Base-by-base conservation (phyloP, 2,797 vertebrate species). In the Setipinna tenuifilis region DNA sequence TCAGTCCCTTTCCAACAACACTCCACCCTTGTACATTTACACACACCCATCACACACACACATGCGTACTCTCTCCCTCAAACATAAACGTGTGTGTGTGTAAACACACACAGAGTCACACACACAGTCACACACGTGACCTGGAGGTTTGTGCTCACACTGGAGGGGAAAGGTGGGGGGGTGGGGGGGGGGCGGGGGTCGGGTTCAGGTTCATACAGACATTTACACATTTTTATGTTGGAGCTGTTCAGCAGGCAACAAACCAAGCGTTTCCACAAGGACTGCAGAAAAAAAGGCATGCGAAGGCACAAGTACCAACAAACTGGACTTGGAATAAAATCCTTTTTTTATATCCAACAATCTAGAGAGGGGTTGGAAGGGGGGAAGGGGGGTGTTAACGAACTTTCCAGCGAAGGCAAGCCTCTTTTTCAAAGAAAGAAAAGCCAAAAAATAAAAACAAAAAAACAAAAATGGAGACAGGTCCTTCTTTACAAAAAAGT, bases 301-400 rank as follows among this genome's bases (percentile, higher is more conserved):
- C 96, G 94, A 93, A 96, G 94, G 96, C 95, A 96, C 94, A 91
- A 94, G 91, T 90, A 94, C 93, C 95, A 94, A 94, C 95, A 95
- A 93, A 93, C 93, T 92, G 94, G 93, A 96, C 91, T 90, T 89
- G 83, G 88, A 88, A 94, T 93, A 88, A 87, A 89, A 89, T 90
- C 89, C 86, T 88, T 89, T 88, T 82, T 65, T 90, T 89, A 83
- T 87, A 88, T 65, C 81, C 83, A 83, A 86, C 88, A 87, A 87
- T 16, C 14, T 82, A 31, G 25, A 80, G 17, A n/a, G 9, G 50
- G 41, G 25, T 19, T 54, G 50, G 31, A 16, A 14, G 62, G 62
- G 62, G 84, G 84, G 87, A 81, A 86, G 88, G 90, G 89, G 87
- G 89, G 88, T 54, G 2, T 54, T 54, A 54, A 88, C 85, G 82